Evolutionary conservation across 1,140 invertebrate genomes (phyloP), one percentile per base, ranked within the genome.

Genomic region (Cydia pomonella): DNA sequence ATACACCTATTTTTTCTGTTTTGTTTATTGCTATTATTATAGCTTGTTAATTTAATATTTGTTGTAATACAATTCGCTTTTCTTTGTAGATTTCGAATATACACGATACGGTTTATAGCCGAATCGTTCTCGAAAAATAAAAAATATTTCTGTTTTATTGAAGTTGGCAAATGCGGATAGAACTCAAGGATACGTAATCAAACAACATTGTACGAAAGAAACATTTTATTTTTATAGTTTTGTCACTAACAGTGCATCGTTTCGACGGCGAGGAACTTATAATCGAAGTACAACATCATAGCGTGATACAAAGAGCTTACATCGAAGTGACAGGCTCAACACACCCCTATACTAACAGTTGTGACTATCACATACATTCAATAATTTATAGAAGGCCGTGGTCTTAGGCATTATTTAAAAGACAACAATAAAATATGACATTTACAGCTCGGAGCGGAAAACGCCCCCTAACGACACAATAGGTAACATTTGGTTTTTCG

Each of bases 301-400:
- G 96, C 96, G 88, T 90, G 84, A 79, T 86, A 84, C 74, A 89
- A 83, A 85, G 83, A 86, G 84, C 84, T 89, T 85, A 87, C 75
- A 80, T 62, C 44, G 53, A 80, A 76, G 47, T 27, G 47, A 80
- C 74, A 76, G 75, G 76, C 64, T 38, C 29, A 78, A 78, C 80
- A 79, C 75, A 73, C 38, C 73, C 75, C 74, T 77, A 81, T 64
- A 78, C 79, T 82, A 76, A 75, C 71, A 80, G 75, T 78, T 27
- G 76, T 80, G 75, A 76, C 73, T 80, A 78, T 74, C 75, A 62
- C 77, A 76, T 76, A 75, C 79, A 77, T 38, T 74, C 73, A 82
- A 69, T 77, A 74, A 72, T 53, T 41, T 25, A 76, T 77, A 82
- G 84, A 87, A 88, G 86, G 88, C 87, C 87, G 87, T 87, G 84